Evolutionary conservation across 2,797 vertebrate species (phyloP).

Genomic region (Prunella strophiata): DNA sequence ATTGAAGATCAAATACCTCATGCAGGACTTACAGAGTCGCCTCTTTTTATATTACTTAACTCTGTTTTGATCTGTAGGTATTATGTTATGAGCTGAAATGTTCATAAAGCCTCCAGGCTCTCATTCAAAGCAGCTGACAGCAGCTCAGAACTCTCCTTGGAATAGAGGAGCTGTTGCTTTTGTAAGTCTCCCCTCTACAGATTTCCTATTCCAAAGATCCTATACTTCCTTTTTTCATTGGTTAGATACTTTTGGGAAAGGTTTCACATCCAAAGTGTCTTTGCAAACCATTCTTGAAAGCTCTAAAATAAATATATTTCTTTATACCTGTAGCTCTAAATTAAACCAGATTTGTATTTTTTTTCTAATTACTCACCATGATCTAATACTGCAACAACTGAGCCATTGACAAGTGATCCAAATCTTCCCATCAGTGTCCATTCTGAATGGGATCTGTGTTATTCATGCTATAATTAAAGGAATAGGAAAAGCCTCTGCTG

Average conservation of each 20-base stretch:
- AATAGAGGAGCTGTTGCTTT: neutral
- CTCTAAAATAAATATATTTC: neutral
- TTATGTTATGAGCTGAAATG: neutral
- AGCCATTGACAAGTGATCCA: neutral
- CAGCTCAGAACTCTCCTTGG: neutral
- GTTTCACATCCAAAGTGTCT: neutral
- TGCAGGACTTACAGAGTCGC: neutral
- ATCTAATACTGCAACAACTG: neutral
- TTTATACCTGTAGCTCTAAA: neutral
- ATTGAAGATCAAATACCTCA: neutral
- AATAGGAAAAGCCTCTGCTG: neutral
- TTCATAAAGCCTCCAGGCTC: neutral
- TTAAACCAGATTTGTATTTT: neutral
- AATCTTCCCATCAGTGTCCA: neutral
- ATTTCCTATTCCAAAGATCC: neutral
- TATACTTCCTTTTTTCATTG: neutral
- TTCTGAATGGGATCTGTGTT: neutral
- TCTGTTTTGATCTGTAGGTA: neutral
- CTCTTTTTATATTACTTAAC: neutral
- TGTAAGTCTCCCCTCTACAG: neutral
- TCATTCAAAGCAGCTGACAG: neutral
- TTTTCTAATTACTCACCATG: neutral
- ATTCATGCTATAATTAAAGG: neutral
- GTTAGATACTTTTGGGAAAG: neutral
- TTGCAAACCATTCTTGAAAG: neutral